These are phyloP conservation scores for Ornithorhynchus anatinus DNA, from an alignment of 2,113 vertebrate genomes.

Conservation along the genomic window DNA sequence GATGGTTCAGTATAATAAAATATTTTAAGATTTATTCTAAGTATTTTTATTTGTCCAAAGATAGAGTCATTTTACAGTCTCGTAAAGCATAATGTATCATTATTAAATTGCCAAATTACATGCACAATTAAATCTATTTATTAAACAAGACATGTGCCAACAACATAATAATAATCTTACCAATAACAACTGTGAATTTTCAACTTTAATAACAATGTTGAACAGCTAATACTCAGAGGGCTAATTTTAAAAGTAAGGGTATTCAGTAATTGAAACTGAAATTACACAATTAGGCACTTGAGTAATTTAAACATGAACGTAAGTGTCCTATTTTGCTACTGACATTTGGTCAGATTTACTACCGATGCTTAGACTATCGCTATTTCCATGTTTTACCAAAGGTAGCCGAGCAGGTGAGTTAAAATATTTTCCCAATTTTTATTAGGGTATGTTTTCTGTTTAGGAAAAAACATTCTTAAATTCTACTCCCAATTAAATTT, in stretches of 20 bases:
- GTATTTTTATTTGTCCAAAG: slow-evolving; percentile 46
- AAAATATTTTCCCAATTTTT: slow-evolving; percentile 28
- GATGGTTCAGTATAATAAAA: slow-evolving; percentile 19
- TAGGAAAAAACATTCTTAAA: slow-evolving; percentile 23
- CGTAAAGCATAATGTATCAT: slow-evolving; percentile 62
- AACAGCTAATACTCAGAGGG: slow-evolving; percentile 61
- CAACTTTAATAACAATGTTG: slow-evolving; percentile 68
- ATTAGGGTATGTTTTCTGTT: slow-evolving; percentile 27
- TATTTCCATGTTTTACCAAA: slow-evolving; percentile 61
- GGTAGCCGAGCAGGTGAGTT: slow-evolving; percentile 59
- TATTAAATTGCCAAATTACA: slow-evolving; percentile 74
- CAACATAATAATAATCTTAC: slow-evolving; percentile 68
- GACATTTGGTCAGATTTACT: slow-evolving; percentile 71
- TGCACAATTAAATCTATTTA: slow-evolving; percentile 77
- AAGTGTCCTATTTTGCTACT: slow-evolving; percentile 68
- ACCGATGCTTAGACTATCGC: slow-evolving; percentile 55
- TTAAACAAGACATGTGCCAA: slow-evolving; percentile 73
- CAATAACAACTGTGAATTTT: slow-evolving; percentile 67
- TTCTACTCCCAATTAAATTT: slow-evolving; percentile 33
- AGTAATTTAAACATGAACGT: slow-evolving; percentile 75
- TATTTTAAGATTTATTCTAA: slow-evolving; percentile 33
- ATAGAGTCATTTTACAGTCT: slow-evolving; percentile 45
- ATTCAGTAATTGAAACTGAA: slow-evolving; percentile 72
- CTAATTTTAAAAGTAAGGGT: slow-evolving; percentile 65
- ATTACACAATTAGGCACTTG: slow-evolving; percentile 74